Evolutionary conservation across 1,140 invertebrate genomes (phyloP).

Genomic region (Heliconius hewitsoni): DNA sequence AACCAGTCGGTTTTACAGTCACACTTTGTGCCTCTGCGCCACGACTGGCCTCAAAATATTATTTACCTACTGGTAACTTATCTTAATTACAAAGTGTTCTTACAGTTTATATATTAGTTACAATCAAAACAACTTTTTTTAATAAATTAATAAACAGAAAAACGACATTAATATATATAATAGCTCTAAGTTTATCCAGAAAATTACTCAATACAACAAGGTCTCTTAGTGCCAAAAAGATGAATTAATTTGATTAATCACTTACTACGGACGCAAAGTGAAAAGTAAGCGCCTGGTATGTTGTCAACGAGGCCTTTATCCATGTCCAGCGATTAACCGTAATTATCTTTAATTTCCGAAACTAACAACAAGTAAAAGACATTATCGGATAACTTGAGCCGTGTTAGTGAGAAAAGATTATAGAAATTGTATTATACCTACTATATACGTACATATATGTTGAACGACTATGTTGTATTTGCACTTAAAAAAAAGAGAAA

Average conservation of each 20-base stretch:
- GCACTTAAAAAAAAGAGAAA: too few species aligned
- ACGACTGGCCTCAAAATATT: too few species aligned
- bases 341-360: constrained; percentile 39
- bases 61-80: too few species aligned
- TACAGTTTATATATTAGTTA: too few species aligned
- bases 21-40: too few species aligned
- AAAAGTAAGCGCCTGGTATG: constrained; percentile 36
- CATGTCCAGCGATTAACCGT: constrained; percentile 37
- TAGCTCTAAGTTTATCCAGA: background rate
- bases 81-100: too few species aligned
- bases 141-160: too few species aligned
- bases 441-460: too few species aligned
- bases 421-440: background rate
- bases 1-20: too few species aligned
- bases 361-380: constrained; percentile 41
- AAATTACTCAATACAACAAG: background rate
- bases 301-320: constrained; percentile 33
- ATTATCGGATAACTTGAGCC: constrained; percentile 33
- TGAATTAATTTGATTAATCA: constrained; percentile 39
- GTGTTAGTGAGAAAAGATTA: background rate
- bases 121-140: too few species aligned
- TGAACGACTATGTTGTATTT: too few species aligned
- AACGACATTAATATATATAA: background rate
- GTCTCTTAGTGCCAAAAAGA: background rate
- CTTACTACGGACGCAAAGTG: constrained; percentile 32